These are phyloP conservation scores for Corythornis vintsioides DNA, from an alignment of 2,113 vertebrate genomes.

Conservation along the genomic window DNA sequence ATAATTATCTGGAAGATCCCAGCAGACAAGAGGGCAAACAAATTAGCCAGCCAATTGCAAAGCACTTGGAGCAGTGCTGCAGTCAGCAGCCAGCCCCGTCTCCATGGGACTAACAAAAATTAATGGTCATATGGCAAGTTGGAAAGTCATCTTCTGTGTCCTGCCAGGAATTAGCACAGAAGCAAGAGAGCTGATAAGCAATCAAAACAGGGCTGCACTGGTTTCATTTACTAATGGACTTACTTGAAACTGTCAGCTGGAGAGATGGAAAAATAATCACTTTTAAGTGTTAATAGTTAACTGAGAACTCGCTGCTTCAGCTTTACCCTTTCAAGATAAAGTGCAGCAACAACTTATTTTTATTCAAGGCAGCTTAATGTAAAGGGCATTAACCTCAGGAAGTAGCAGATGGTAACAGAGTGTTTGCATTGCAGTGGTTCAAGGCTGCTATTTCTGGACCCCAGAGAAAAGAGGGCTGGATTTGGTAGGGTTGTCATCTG, in stretches of 20 bases:
- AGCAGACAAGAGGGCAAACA: not conserved
- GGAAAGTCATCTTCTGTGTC: not conserved
- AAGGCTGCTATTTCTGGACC: not conserved
- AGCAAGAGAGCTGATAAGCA: not conserved
- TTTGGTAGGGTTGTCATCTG: not conserved
- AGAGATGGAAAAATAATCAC: slow-evolving; percentile 33
- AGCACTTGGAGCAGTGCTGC: not conserved
- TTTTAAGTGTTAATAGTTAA: slow-evolving; percentile 60
- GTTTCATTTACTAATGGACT: slow-evolving; percentile 24
- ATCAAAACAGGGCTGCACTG: not conserved
- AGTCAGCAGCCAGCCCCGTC: not conserved
- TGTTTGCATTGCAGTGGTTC: not conserved
- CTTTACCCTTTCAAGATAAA: not conserved
- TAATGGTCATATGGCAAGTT: not conserved
- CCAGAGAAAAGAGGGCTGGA: not conserved
- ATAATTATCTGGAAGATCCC: not conserved
- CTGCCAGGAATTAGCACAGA: not conserved
- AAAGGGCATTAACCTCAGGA: slow-evolving; percentile 2
- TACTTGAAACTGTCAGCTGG: not conserved
- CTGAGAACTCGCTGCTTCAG: not conserved
- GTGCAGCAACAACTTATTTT: slow-evolving; percentile 17
- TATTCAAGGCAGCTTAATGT: not conserved
- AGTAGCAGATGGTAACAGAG: not conserved
- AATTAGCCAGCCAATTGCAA: not conserved
- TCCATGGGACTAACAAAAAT: not conserved